Conservation (phyloP, 1,140 invertebrate genomes). For the Heliconius hermathena region DNA sequence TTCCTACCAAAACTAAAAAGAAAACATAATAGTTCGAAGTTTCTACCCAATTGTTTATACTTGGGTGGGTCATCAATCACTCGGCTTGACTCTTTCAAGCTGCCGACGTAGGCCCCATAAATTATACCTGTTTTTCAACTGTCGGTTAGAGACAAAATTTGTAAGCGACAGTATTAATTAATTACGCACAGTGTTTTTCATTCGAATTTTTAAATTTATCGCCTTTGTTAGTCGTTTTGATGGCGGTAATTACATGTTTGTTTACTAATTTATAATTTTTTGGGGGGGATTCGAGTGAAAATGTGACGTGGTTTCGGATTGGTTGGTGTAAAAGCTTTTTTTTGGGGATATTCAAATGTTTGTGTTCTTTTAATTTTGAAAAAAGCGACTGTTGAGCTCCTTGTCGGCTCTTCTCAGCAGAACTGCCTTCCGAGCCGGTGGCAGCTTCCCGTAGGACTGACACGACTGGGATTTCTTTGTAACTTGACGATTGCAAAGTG, state of each 20-base stretch:
- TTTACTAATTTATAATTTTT: neutral
- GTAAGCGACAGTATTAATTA: slow-evolving; percentile 73
- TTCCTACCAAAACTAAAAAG: neutral
- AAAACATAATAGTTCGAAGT: slow-evolving; percentile 63
- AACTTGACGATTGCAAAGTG: too few species aligned
- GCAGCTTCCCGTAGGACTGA: too few species aligned
- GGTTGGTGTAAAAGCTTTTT: too few species aligned
- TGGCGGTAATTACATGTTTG: slow-evolving; percentile 1
- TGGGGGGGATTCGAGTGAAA: neutral
- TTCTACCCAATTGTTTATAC: slow-evolving; percentile 62
- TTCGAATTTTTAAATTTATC: slow-evolving; percentile 25
- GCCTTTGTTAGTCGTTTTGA: slow-evolving; percentile 4
- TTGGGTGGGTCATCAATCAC: slow-evolving; percentile 79
- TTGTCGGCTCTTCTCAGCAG: too few species aligned
- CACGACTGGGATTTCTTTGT: too few species aligned
- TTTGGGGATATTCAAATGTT: too few species aligned
- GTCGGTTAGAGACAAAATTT: slow-evolving; percentile 71
- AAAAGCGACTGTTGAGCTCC: too few species aligned
- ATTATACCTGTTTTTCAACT: slow-evolving; percentile 70
- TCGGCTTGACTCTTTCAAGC: slow-evolving; percentile 80
- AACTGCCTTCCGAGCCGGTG: too few species aligned
- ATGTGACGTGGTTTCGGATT: neutral
- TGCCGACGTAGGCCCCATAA: slow-evolving; percentile 75
- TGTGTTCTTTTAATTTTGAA: too few species aligned
- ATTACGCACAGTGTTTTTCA: slow-evolving; percentile 58